Evolutionary conservation across 2,797 vertebrate genomes (phyloP).

Genomic region (Lacerta agilis): DNA sequence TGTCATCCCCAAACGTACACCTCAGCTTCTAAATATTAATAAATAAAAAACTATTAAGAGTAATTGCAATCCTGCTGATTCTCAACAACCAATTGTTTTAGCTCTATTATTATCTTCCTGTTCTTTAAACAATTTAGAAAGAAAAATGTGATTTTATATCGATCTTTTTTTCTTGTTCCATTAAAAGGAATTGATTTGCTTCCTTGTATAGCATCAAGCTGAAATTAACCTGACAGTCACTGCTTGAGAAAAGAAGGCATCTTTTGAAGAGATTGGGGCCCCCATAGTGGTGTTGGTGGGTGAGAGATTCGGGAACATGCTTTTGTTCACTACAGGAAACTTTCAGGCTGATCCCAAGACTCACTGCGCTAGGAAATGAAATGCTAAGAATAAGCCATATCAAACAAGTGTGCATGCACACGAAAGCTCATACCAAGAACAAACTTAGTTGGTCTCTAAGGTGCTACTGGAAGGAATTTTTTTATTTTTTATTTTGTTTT

Average conservation of each 20-base stretch:
- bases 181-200: neutral
- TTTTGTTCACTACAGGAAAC: neutral
- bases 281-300: fast-evolving
- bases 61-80: neutral
- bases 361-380: neutral
- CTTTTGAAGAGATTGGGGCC: no score
- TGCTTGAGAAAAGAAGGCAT: neutral
- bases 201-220: neutral
- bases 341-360: neutral
- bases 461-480: no score
- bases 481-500: no score
- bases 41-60: conserved; percentile 12
- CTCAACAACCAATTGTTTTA: neutral
- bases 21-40: neutral
- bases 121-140: neutral
- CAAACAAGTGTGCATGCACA: no score
- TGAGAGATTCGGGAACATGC: neutral
- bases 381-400: neutral
- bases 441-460: no score
- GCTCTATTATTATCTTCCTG: neutral
- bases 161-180: neutral
- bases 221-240: neutral
- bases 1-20: neutral
- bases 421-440: no score
- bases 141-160: neutral